Conservation (phyloP, 2,888 invertebrate species). For the Conchocele bisecta region DNA sequence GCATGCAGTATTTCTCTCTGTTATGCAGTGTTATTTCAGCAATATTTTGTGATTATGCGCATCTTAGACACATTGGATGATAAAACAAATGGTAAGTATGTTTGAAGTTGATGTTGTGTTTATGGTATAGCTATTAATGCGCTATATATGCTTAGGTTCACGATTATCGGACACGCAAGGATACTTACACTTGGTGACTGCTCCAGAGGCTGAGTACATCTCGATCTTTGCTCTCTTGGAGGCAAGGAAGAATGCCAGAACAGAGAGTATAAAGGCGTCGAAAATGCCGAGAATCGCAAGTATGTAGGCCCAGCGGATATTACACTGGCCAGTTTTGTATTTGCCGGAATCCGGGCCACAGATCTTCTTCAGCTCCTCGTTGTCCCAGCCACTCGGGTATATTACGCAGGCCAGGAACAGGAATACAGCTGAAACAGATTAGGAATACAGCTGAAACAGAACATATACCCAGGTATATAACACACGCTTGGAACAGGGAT, state of each 20-base stretch:
- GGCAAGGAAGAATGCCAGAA: constrained; percentile 96
- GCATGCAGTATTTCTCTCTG: too few relatives aligned
- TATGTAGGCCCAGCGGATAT: constrained; percentile 91
- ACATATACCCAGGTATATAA: too few relatives aligned
- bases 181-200: constrained; percentile 78
- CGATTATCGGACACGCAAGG: background rate
- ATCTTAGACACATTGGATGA: too few relatives aligned
- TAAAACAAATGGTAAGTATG: too few relatives aligned
- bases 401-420: constrained; percentile 94
- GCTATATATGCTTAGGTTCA: too few relatives aligned
- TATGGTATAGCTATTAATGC: too few relatives aligned
- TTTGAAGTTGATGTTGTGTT: too few relatives aligned
- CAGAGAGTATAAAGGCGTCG: constrained; percentile 92
- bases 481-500: too few relatives aligned
- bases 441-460: too few relatives aligned
- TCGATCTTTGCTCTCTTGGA: constrained; percentile 87
- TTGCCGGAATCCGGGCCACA: constrained; percentile 88
- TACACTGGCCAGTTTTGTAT: constrained; percentile 91
- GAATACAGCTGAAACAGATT: constrained; percentile 91
- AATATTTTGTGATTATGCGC: too few relatives aligned
- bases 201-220: constrained; percentile 67
- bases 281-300: constrained; percentile 94
- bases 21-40: too few relatives aligned
- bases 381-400: constrained; percentile 96
- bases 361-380: constrained; percentile 90